These are phyloP conservation scores for Drosophila lini DNA, from an alignment of 1,140 invertebrate genomes.

Conservation along the genomic window DNA sequence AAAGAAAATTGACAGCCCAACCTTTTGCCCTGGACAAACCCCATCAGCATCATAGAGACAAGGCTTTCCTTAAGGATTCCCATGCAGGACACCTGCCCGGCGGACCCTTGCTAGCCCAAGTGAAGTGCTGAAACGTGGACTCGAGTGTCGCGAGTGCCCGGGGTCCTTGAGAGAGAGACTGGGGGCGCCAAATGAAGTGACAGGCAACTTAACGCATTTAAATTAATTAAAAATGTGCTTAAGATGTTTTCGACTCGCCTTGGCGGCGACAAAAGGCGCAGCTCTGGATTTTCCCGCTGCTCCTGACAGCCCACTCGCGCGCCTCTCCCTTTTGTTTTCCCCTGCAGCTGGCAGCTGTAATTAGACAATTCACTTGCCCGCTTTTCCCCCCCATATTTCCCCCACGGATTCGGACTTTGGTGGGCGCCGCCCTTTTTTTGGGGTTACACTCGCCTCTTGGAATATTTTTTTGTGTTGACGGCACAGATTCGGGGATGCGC, in stretches of 20 bases:
- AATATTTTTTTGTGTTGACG: constrained; percentile 64
- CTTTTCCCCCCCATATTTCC: neutral
- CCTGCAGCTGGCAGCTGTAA: constrained; percentile 78
- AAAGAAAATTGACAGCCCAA: constrained; percentile 3
- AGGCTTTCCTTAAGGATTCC: neutral
- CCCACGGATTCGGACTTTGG: neutral
- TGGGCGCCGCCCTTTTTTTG: constrained; percentile 43
- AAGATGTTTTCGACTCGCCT: constrained; percentile 77
- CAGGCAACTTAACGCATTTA: constrained; percentile 82
- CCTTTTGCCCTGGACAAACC: neutral
- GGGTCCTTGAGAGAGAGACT: constrained; percentile 25
- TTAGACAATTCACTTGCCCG: constrained; percentile 76
- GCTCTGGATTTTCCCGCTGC: constrained; percentile 44
- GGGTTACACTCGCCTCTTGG: constrained; percentile 40
- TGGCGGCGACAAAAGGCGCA: constrained; percentile 68
- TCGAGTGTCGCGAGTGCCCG: constrained; percentile 15
- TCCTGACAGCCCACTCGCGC: constrained; percentile 30
- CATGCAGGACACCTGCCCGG: constrained; percentile 23
- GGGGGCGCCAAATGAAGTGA: constrained; percentile 78
- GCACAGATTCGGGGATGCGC: constrained; percentile 73
- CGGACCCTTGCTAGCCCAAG: neutral
- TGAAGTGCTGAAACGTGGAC: constrained; percentile 45
- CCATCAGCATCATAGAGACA: constrained; percentile 8
- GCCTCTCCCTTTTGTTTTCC: constrained; percentile 27
- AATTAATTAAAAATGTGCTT: constrained; percentile 83